phyloP scores from a whole-genome alignment of 2,797 vertebrate genomes.

The Fistularia commersonii region DNA sequence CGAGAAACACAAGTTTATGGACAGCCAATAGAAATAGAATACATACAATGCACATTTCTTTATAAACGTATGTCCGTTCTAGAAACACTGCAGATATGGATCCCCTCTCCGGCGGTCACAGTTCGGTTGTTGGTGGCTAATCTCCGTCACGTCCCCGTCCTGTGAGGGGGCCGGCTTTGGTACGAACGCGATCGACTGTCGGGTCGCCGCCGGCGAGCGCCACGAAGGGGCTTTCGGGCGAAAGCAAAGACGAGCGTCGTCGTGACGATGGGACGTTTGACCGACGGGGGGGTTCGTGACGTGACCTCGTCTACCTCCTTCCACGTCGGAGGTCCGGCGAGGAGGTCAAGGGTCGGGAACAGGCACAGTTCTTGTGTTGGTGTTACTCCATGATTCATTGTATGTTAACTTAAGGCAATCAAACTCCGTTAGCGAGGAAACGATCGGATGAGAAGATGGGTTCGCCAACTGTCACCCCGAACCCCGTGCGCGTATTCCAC shows the following conservation, averaged over 20 bases:
- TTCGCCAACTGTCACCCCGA: constrained; percentile 11
- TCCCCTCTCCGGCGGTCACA: constrained; percentile 60
- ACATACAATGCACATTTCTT: constrained; percentile 70
- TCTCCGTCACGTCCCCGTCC: constrained; percentile 45
- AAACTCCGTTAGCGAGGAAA: constrained; percentile 43
- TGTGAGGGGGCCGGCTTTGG: constrained; percentile 51
- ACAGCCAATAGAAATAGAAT: constrained; percentile 73
- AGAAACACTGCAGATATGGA: constrained; percentile 56
- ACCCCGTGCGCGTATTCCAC: background rate
- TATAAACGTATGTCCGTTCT: constrained; percentile 59
- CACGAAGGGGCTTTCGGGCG: constrained; percentile 27
- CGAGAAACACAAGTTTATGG: constrained; percentile 72
- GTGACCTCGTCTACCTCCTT: constrained; percentile 47
- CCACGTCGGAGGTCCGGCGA: constrained; percentile 31
- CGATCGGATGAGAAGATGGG: constrained; percentile 1
- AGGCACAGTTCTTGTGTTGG: constrained; percentile 53
- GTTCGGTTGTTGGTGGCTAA: constrained; percentile 51
- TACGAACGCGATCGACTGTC: constrained; percentile 76
- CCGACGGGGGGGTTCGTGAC: constrained; percentile 24
- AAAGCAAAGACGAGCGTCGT: constrained; percentile 13
- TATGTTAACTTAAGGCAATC: constrained; percentile 67
- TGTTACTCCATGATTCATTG: constrained; percentile 38
- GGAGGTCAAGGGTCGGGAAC: constrained; percentile 23
- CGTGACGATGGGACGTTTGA: constrained; percentile 24
- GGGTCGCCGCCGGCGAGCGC: constrained; percentile 41